These are phyloP conservation scores for Drosophila obscura DNA, from an alignment of 1,140 invertebrate species.

Conservation along the genomic window DNA sequence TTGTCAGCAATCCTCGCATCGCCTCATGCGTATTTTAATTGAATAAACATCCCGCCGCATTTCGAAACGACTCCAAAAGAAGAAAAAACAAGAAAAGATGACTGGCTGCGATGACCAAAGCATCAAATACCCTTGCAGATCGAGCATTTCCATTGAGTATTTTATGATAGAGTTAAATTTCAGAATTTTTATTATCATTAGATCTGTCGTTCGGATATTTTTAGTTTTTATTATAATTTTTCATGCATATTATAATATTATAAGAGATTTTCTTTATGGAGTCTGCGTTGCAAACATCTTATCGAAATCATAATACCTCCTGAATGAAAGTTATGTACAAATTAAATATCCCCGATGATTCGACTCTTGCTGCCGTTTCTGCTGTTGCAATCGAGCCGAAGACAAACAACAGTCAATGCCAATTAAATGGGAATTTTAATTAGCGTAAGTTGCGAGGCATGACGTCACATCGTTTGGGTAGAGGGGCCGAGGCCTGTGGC, in stretches of 20 bases:
- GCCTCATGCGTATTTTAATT: constrained; percentile 73
- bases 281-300: too few species aligned
- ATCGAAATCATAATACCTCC: too few species aligned
- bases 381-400: constrained; percentile 62
- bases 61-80: constrained; percentile 26
- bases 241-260: not conserved
- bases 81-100: constrained; percentile 9
- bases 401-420: constrained; percentile 79
- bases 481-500: not conserved
- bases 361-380: constrained; percentile 8
- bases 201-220: too few species aligned
- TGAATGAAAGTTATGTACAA: not conserved
- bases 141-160: not conserved
- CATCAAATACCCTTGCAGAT: not conserved
- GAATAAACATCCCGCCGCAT: constrained; percentile 68
- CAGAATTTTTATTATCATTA: too few species aligned
- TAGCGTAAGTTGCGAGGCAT: constrained; percentile 70
- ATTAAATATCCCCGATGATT: constrained; percentile 44
- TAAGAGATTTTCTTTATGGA: too few species aligned
- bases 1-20: constrained; percentile 44
- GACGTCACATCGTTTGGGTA: constrained; percentile 44
- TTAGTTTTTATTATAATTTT: too few species aligned
- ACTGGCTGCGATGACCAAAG: too few species aligned
- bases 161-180: too few species aligned
- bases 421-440: constrained; percentile 82